Conservation (phyloP, 2,888 invertebrate species). For the Incurvaria masculella region DNA sequence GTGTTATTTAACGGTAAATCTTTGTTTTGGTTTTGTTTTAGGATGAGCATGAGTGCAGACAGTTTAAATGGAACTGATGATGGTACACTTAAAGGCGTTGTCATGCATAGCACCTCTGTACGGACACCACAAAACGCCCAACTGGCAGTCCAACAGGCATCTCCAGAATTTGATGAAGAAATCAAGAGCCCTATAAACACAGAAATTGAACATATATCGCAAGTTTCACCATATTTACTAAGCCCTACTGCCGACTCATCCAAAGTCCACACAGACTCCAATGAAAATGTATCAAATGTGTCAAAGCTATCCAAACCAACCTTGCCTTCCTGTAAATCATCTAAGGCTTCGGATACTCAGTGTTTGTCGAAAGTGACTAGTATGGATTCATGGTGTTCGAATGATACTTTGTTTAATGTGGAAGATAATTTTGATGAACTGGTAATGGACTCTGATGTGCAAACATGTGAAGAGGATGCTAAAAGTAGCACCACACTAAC, state of each 20-base stretch:
- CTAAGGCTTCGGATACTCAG: slow-evolving; percentile 44
- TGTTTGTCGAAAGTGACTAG: slow-evolving; percentile 55
- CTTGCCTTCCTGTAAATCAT: slow-evolving; percentile 47
- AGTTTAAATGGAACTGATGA: slow-evolving; percentile 33
- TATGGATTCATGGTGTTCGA: slow-evolving; percentile 64
- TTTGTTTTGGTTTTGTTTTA: slow-evolving; percentile 26
- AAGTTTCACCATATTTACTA: slow-evolving; percentile 43
- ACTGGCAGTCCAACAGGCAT: slow-evolving; percentile 26
- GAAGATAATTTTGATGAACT: slow-evolving; percentile 57
- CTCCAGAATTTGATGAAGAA: slow-evolving; percentile 29
- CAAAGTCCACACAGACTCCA: slow-evolving; percentile 27
- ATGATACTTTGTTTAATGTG: slow-evolving; percentile 61
- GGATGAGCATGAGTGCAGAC: slow-evolving; percentile 49
- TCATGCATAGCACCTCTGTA: slow-evolving; percentile 1
- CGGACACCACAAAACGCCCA: slow-evolving; percentile 12
- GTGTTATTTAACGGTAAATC: no score
- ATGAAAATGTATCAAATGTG: slow-evolving; percentile 35
- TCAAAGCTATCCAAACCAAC: slow-evolving; percentile 51
- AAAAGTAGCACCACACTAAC: slow-evolving; percentile 41
- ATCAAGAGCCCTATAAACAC: slow-evolving; percentile 20
- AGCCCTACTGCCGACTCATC: slow-evolving; percentile 43
- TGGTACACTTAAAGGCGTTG: slow-evolving; percentile 1
- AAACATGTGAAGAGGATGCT: slow-evolving; percentile 23
- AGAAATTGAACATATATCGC: slow-evolving; percentile 34
- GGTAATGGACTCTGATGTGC: slow-evolving; percentile 35